Base-by-base conservation (phyloP, 2,888 invertebrate genomes). In the Thera britannica region DNA sequence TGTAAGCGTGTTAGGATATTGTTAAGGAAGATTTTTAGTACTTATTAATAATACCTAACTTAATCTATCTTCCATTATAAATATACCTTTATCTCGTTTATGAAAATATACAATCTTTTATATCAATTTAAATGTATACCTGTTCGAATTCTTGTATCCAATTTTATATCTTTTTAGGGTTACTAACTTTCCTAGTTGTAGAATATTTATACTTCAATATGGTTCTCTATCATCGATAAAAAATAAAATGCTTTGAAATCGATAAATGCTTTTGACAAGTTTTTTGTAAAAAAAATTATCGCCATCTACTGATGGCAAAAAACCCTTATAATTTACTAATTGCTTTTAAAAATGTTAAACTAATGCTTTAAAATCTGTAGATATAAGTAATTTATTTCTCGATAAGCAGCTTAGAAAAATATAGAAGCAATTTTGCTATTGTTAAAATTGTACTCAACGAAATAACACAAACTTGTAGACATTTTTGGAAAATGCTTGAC, bases 81-180 rank as follows among this genome's bases (percentile, higher is more conserved):
- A 60, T 68, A 66, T 62, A 59, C 56, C 54, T 36, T 58, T 60
- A 65, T 49, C 34, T 52, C 12, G 46, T 68, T 65, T 59, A 65
- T 58, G 62, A 59, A 57, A 65, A 54, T 71, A 66, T 70, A 70
- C 70, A 64, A 68, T 2, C 35, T 68, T 68, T 67, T 66, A 66
- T 63, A 71, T 41, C 68, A 59, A 36, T 63, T 58, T 62, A n/a
- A 61, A 65, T 66, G 49, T 65, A 62, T 69, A 69, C 68, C 65
- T 67, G 61, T 68, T 66, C 44, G 11, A 67, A 58, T 59, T 68
- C 57, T 66, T 70, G 66, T 72, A 67, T 62, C 34, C 11, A 36
- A 49, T 68, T 68, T 71, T 62, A 12, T 66, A 65, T 23, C 34
- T 61, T 46, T 44, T 58, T 35, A 60, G 46, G 4, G 35, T 58